phyloP scores from a whole-genome alignment of 2,797 vertebrate genomes.

The Gymnoscopelus microlampas region DNA sequence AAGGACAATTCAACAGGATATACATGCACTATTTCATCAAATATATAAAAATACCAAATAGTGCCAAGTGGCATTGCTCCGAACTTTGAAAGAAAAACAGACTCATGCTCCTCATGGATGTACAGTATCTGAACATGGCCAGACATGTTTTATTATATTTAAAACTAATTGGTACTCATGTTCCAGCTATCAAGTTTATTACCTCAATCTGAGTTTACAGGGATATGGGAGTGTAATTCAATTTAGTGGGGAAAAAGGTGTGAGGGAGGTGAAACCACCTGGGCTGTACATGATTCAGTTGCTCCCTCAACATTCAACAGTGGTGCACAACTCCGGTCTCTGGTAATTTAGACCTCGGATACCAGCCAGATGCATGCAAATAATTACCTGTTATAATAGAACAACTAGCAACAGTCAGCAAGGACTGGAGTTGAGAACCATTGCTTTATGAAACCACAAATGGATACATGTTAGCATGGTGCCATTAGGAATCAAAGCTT shows the following conservation, averaged over 20 bases:
- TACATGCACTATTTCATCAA: too few species aligned
- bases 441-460: too few species aligned
- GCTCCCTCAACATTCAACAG: background rate
- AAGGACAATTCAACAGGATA: too few species aligned
- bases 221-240: constrained; percentile 37
- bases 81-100: constrained; percentile 20
- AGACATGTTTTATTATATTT: constrained; percentile 49
- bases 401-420: too few species aligned
- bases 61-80: background rate
- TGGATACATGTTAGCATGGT: too few species aligned
- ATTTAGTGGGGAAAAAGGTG: constrained; percentile 13
- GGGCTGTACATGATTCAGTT: constrained; percentile 28
- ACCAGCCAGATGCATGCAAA: too few species aligned
- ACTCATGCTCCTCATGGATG: constrained; percentile 32
- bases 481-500: too few species aligned
- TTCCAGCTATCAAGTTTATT: constrained; percentile 37
- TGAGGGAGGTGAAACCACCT: constrained; percentile 35
- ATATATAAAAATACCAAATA: too few species aligned
- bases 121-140: constrained; percentile 37
- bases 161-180: constrained; percentile 42
- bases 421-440: too few species aligned
- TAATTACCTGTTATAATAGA: too few species aligned
- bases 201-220: constrained; percentile 25
- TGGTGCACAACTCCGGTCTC: too few species aligned
- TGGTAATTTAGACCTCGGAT: too few species aligned